phyloP scores from a whole-genome alignment of 2,797 vertebrate species.

The Anguilla megastoma region DNA sequence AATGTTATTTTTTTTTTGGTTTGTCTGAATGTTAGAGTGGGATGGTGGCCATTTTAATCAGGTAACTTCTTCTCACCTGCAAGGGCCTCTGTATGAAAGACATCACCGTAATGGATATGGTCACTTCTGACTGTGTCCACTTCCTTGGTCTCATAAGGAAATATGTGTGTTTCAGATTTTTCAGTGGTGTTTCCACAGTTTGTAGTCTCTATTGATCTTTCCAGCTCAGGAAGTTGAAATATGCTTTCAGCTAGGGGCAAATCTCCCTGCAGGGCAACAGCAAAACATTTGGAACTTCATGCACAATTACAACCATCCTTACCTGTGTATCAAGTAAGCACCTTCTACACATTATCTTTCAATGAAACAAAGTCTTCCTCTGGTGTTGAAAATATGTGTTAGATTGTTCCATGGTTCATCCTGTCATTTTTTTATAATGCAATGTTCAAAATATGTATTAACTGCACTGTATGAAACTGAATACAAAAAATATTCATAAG shows the following conservation, averaged over 20 bases:
- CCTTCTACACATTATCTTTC: neutral
- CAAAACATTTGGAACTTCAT: neutral
- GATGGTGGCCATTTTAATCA: neutral
- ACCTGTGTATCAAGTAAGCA: neutral
- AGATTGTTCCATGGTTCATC: neutral
- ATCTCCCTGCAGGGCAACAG: neutral
- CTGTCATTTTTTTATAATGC: neutral
- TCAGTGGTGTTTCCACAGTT: neutral
- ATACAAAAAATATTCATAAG: neutral
- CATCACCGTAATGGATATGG: no score
- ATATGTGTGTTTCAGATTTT: neutral
- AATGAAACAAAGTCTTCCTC: neutral
- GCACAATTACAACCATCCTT: neutral
- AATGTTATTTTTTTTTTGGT: no score
- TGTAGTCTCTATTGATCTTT: neutral
- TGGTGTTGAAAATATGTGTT: neutral
- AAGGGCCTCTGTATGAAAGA: no score
- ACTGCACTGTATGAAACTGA: neutral
- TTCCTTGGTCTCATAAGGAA: neutral
- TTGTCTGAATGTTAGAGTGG: neutral
- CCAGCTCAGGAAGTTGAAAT: neutral
- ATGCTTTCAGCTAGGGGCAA: neutral
- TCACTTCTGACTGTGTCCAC: neutral
- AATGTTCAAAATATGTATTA: slow-evolving; percentile 1
- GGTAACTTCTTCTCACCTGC: neutral